Percentiles rank a stretch among this genome's conserved stretches.
Conservation (phyloP, 2,888 invertebrate species). For the Oegoconia quadripuncta region DNA sequence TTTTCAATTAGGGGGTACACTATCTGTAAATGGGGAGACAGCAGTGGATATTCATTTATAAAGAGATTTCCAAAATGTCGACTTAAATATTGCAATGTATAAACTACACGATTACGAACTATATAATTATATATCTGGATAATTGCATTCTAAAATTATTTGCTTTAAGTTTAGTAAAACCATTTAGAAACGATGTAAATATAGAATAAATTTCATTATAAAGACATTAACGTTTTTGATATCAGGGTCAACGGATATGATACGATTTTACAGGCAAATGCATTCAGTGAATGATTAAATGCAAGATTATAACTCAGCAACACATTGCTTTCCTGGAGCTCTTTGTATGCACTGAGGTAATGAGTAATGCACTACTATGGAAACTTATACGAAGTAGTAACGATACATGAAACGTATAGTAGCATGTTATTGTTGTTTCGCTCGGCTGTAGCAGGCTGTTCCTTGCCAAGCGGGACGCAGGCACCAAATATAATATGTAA, state of each 20-base stretch:
- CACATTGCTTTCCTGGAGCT: background rate
- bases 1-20: conserved; percentile 7
- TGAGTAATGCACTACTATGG: background rate
- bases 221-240: conserved; percentile 14
- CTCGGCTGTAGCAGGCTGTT: conserved; percentile 37
- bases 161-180: conserved; percentile 21
- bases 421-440: conserved; percentile 29
- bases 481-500: conserved; percentile 55
- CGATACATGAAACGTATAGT: conserved; percentile 38
- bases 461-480: conserved; percentile 53
- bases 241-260: conserved; percentile 26
- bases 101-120: conserved; percentile 39
- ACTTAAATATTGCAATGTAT: conserved; percentile 41
- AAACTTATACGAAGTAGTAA: conserved; percentile 29
- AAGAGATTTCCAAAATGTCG: conserved; percentile 25
- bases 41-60: conserved; percentile 25
- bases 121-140: conserved; percentile 45
- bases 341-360: background rate
- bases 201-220: conserved; percentile 5
- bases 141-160: conserved; percentile 43
- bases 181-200: conserved; percentile 4
- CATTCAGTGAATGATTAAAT: background rate
- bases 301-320: conserved; percentile 1
- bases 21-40: conserved; percentile 21
- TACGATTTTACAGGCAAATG: background rate